Evolutionary conservation across 2,888 invertebrate species (phyloP), one percentile per base, ranked within the genome.

Genomic region (Eudemis profundana): DNA sequence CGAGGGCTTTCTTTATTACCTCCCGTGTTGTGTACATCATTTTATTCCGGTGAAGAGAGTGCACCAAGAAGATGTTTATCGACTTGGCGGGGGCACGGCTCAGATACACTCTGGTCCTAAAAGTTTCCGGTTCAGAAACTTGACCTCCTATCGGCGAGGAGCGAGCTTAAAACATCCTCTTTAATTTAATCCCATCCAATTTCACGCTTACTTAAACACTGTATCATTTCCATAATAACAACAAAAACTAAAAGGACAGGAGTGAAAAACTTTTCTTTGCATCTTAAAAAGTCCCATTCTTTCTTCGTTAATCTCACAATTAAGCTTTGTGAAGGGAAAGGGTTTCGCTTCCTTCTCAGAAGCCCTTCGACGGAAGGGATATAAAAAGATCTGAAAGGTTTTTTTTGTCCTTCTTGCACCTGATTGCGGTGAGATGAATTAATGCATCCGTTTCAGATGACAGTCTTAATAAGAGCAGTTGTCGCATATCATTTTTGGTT

Each of bases 311-410:
- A 65, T 65, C 65, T 57, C 15, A 65, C 65, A 65, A 64, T 59
- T 57, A 65, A 65, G 65, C 59, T 65, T 64, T 65, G 65, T 53
- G 0, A 8, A 53, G 46, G 53, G 59, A 65, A 65, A 65, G 65
- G 65, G 59, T 38, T 64, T 47, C 46, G 62, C 57, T 70, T 71
- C 71, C 71, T 71, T 71, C 71, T 71, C 69, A 70, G 71, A 70
- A 71, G 68, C 69, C 70, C 66, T 59, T 42, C 56, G 23, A 42
- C 57, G 64, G 69, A 68, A 66, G 69, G 63, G 49, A 46, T 68
- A 66, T 68, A 70, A 69, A 69, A 69, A 69, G 67, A 69, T 49
- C 66, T 46, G 40, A 65, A 65, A 65, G 65, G 60, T 4, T 46
- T 60, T 68, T n/a, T 70, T 68, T 69, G 62, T 61, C 40, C 54